Conservation (phyloP, 2,888 invertebrate genomes). For the Cantharis nigra region DNA sequence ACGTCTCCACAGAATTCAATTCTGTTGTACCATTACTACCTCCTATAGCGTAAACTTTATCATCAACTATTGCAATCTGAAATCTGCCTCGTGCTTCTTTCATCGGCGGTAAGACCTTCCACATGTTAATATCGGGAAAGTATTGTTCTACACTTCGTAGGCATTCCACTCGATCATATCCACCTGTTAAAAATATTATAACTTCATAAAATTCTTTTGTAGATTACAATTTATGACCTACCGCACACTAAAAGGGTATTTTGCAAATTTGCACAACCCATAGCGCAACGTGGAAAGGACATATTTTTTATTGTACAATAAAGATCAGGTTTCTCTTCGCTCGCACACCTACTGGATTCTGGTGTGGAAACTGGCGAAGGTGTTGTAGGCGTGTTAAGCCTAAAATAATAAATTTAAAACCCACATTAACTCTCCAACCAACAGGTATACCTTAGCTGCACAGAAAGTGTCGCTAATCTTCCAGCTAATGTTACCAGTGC, state of each 20-base stretch:
- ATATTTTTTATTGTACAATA: slow-evolving; percentile 65
- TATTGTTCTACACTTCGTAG: slow-evolving; percentile 76
- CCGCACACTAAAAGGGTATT: slow-evolving; percentile 79
- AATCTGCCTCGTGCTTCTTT: slow-evolving; percentile 77
- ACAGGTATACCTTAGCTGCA: slow-evolving; percentile 57
- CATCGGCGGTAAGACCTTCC: slow-evolving; percentile 74
- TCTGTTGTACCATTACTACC: slow-evolving; percentile 85
- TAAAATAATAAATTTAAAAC: slow-evolving; percentile 26
- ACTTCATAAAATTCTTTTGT: neutral
- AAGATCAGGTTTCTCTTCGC: slow-evolving; percentile 61
- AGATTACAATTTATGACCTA: slow-evolving; percentile 48
- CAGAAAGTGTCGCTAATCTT: slow-evolving; percentile 65
- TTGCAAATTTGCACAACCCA: slow-evolving; percentile 73
- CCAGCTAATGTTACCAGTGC: slow-evolving; percentile 68
- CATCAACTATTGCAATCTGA: slow-evolving; percentile 71
- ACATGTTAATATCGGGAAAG: slow-evolving; percentile 69
- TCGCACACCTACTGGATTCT: slow-evolving; percentile 50
- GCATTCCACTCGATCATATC: slow-evolving; percentile 85
- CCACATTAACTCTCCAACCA: neutral
- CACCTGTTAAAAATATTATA: slow-evolving; percentile 56
- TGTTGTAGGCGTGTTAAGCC: slow-evolving; percentile 54
- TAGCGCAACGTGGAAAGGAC: slow-evolving; percentile 73
- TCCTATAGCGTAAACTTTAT: slow-evolving; percentile 76
- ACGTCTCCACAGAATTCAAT: slow-evolving; percentile 72
- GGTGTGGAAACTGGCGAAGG: slow-evolving; percentile 55